Evolutionary conservation across 1,140 invertebrate genomes (phyloP), one percentile per base, ranked within the genome.

Genomic region (Stegodyphus dumicola): DNA sequence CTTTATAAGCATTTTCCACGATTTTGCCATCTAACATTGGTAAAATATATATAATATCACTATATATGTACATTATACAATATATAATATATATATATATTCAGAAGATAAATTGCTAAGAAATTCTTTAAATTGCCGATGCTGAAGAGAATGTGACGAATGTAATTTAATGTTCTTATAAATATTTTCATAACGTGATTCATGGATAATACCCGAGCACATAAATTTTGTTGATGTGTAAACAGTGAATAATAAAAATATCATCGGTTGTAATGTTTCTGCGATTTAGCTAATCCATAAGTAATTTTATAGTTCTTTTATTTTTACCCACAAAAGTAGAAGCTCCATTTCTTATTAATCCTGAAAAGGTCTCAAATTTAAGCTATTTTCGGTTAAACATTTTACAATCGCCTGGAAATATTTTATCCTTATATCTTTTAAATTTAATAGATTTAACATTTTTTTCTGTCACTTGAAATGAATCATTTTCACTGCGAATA

Each of bases 381-480:
- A 66, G 1, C 5, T 66, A n/a, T 77, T 66, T 33, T 76, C 13
- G 11, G 7, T 1, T 5, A 77, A 77, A 49, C 56, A 66, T n/a
- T 54, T 77, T 65, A 65, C 33, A 6, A 77, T 15, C 5, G 13
- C 75, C 17, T 66, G 0, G 11, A 77, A 66, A 66, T 51, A 66
- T 77, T 18, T 77, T 66, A 49, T 17, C 51, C n/a, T 74, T 13
- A 11, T 77, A n/a, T 18, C 60, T 77, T 77, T 77, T 13, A 66
- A 77, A 77, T 18, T 53, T 77, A 66, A 60, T 10, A 77, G 33
- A 60, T 76, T 76, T 64, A 60, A 60, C n/a, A 60, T 60, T 64
- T 76, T n/a, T 6, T 60, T 76, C n/a, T 11, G 53, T 76, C 33
- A 33, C 33, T 33, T 33, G 33, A 3, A 33, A 33, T 33, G 3